Conservation (phyloP, 2,888 invertebrate genomes). For the Choristoneura rosaceana region DNA sequence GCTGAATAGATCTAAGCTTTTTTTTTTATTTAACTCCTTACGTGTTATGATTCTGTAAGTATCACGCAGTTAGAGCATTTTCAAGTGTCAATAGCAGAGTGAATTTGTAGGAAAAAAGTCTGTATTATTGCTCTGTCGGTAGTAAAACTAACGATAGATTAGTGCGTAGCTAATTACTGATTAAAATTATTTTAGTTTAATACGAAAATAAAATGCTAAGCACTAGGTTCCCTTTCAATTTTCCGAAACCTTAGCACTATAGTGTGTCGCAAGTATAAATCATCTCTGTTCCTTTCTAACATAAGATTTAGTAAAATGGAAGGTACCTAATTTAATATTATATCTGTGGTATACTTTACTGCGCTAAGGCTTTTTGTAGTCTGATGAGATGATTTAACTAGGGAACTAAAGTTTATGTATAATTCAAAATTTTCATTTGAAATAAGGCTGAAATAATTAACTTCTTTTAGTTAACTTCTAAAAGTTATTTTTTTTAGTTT, state of each 20-base stretch:
- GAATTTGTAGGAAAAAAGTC: slow-evolving; percentile 35
- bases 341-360: background rate
- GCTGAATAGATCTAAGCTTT: slow-evolving; percentile 28
- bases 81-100: slow-evolving; percentile 4
- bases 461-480: background rate
- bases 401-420: background rate
- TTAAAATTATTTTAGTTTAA: slow-evolving; percentile 81
- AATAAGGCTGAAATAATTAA: slow-evolving; percentile 1
- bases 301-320: too few relatives aligned
- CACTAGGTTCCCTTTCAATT: background rate
- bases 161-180: slow-evolving; percentile 85
- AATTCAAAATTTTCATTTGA: background rate
- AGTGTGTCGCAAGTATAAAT: background rate
- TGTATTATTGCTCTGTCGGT: slow-evolving; percentile 58
- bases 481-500: background rate
- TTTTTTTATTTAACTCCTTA: slow-evolving; percentile 54
- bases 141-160: slow-evolving; percentile 68
- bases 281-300: background rate
- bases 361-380: background rate
- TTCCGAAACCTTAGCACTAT: background rate
- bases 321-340: background rate
- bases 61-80: background rate
- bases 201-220: slow-evolving; percentile 12
- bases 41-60: background rate
- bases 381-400: background rate